Evolutionary conservation across 2,113 vertebrate species (phyloP).

Genomic region (Gulo gulo): DNA sequence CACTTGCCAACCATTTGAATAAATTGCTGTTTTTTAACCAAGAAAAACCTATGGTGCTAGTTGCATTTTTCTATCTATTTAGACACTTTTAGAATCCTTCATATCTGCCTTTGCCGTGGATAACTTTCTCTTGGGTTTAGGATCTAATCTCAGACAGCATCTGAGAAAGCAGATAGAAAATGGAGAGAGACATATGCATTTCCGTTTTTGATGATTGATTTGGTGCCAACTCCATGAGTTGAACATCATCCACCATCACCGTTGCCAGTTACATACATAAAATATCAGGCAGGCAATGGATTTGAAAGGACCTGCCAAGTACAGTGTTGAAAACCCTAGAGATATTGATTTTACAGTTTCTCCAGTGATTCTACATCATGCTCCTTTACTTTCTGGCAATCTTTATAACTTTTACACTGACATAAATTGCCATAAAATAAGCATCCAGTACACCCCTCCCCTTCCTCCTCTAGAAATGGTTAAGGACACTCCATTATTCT

Average conservation of each 20-base stretch:
- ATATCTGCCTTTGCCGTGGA: not conserved
- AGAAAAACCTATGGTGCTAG: not conserved
- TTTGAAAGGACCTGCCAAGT: conserved; percentile 80
- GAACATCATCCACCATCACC: conserved; percentile 66
- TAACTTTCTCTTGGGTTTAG: conserved; percentile 38
- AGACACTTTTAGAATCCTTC: not conserved
- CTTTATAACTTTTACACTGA: conserved; percentile 84
- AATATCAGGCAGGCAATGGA: conserved; percentile 77
- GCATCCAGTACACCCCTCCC: conserved; percentile 72
- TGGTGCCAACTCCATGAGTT: conserved; percentile 50
- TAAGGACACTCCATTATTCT: conserved; percentile 76
- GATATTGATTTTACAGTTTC: conserved; percentile 86
- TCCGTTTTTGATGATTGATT: conserved; percentile 51
- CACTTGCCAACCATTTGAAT: not conserved
- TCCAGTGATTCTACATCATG: conserved; percentile 83
- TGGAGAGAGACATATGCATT: conserved; percentile 58
- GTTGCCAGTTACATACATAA: conserved; percentile 79
- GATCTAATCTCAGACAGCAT: conserved; percentile 42
- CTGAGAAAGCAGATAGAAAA: conserved; percentile 57
- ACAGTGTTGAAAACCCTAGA: conserved; percentile 79
- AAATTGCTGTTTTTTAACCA: not conserved
- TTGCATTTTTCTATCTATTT: conserved; percentile 13
- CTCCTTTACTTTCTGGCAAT: conserved; percentile 84
- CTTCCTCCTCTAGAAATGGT: conserved; percentile 77
- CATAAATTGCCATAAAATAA: conserved; percentile 84